Conservation (phyloP, 64 coral and sea anemone genomes). For the Montipora foliosa region DNA sequence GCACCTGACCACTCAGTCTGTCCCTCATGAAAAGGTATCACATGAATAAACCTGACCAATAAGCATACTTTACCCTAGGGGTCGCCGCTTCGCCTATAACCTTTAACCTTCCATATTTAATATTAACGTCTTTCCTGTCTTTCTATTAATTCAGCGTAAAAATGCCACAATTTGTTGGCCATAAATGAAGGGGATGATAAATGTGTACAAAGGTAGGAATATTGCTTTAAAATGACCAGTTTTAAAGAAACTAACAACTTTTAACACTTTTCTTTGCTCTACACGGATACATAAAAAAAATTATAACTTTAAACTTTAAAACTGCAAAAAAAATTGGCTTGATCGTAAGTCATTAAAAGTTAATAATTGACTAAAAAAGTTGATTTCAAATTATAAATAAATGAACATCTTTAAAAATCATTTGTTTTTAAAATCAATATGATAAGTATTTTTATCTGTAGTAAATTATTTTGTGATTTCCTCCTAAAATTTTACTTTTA, state of each 20-base stretch:
- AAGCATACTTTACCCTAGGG: background rate
- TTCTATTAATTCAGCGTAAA: conserved; percentile 35
- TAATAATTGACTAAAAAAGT: too few relatives aligned
- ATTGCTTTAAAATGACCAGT: background rate
- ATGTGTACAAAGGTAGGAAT: conserved; percentile 23
- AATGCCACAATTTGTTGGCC: conserved; percentile 60
- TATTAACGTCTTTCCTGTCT: conserved; percentile 34
- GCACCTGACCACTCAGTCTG: background rate
- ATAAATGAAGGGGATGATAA: conserved; percentile 33
- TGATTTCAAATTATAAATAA: too few relatives aligned
- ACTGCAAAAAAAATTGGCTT: too few relatives aligned
- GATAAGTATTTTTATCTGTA: too few relatives aligned
- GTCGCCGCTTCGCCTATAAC: background rate
- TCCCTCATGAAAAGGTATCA: background rate
- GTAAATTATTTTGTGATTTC: too few relatives aligned
- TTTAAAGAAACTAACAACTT: conserved; percentile 17
- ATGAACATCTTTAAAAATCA: too few relatives aligned
- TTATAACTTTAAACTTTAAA: background rate
- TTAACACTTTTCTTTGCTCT: conserved; percentile 36
- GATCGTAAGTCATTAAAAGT: too few relatives aligned
- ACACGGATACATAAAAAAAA: background rate
- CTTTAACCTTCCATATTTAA: background rate
- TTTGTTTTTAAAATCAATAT: too few relatives aligned
- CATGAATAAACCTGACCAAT: conserved; percentile 3
- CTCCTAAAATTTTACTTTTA: too few relatives aligned